Percentiles rank a stretch among this genome's conserved stretches.
phyloP scores from a whole-genome alignment of 2,113 vertebrate species.

The Otocyon megalotis region DNA sequence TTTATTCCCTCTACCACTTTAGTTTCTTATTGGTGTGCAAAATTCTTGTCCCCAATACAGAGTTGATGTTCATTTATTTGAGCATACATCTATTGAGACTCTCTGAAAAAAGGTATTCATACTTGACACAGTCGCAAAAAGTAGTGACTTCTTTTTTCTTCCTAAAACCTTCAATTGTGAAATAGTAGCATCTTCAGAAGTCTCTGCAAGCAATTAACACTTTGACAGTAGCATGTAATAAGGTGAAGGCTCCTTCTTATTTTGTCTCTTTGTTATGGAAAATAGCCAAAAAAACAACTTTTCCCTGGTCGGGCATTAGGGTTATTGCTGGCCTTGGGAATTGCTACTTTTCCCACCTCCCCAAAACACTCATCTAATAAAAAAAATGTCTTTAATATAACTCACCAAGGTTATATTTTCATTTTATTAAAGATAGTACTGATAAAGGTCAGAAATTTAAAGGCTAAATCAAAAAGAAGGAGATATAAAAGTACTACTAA shows the following conservation, averaged over 20 bases:
- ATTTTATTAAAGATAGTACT: conserved; percentile 90
- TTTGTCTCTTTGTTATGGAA: conserved; percentile 41
- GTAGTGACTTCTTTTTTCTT: neutral
- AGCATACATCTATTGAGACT: neutral
- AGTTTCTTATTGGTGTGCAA: neutral
- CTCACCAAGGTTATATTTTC: conserved; percentile 81
- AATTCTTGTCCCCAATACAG: neutral
- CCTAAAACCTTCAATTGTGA: neutral
- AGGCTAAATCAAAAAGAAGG: conserved; percentile 69
- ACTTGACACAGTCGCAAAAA: neutral
- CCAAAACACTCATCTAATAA: conserved; percentile 80
- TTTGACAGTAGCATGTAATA: neutral
- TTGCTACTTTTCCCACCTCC: conserved; percentile 70
- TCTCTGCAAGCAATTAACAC: neutral
- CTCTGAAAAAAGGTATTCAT: neutral
- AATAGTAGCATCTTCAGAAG: neutral
- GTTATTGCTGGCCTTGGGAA: conserved; percentile 59
- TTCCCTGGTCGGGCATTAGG: conserved; percentile 13
- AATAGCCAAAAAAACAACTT: conserved; percentile 58
- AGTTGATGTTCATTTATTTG: neutral
- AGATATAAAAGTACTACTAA: conserved; percentile 64
- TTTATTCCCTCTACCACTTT: neutral
- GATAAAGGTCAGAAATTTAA: conserved; percentile 86
- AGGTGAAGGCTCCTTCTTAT: conserved; percentile 50
- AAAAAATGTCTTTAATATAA: conserved; percentile 77